phyloP scores from a whole-genome alignment of 1,140 invertebrate species.

The Zaprionus capensis region DNA sequence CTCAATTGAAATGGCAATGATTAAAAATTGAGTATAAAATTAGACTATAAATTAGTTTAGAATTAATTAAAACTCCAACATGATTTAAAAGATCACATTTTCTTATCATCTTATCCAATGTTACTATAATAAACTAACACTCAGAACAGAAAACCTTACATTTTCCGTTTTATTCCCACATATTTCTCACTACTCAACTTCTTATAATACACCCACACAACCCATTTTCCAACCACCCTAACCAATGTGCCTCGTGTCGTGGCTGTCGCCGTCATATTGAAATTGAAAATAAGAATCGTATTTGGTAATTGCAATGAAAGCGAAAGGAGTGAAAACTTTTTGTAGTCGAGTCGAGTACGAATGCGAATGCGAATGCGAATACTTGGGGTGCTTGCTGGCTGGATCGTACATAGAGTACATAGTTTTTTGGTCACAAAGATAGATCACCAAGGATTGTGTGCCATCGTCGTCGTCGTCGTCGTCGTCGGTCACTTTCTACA shows the following conservation, averaged over 20 bases:
- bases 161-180: background rate
- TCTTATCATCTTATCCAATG: background rate
- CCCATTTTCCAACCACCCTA: background rate
- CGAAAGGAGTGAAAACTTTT: slow-evolving; percentile 79
- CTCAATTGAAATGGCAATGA: too few species aligned
- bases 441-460: slow-evolving; percentile 75
- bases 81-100: background rate
- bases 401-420: slow-evolving; percentile 20
- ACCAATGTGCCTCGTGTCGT: slow-evolving; percentile 54
- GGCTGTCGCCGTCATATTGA: slow-evolving; percentile 80
- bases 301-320: slow-evolving; percentile 82
- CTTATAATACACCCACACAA: slow-evolving; percentile 18
- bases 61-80: too few species aligned
- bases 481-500: slow-evolving; percentile 69
- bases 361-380: slow-evolving; percentile 11
- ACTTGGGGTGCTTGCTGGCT: slow-evolving; percentile 22
- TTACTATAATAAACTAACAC: background rate
- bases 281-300: slow-evolving; percentile 83
- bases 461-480: slow-evolving; percentile 3
- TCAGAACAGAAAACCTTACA: background rate
- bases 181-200: background rate
- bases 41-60: too few species aligned
- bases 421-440: slow-evolving; percentile 76
- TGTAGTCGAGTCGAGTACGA: slow-evolving; percentile 27
- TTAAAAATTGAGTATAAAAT: too few species aligned